Conservation (phyloP, 2,888 invertebrate species). For the Portevinia maculata region DNA sequence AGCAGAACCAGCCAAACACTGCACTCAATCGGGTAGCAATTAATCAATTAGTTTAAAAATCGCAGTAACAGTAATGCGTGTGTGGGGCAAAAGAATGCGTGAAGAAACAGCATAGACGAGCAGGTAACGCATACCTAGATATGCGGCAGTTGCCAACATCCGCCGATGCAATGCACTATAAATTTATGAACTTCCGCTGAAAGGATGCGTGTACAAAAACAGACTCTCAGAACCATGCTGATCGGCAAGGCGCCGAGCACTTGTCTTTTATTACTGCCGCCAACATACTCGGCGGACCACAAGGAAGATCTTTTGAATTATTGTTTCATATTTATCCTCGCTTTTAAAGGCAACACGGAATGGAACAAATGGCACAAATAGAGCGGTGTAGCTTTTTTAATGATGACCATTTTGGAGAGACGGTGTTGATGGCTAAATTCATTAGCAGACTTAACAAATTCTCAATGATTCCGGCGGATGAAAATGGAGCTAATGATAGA, state of each 20-base stretch:
- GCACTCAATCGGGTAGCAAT: slow-evolving; percentile 8
- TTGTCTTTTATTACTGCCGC: slow-evolving; percentile 11
- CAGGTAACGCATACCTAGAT: background rate
- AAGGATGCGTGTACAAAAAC: slow-evolving; percentile 10
- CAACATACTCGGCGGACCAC: background rate
- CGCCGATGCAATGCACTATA: slow-evolving; percentile 17
- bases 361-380: slow-evolving; percentile 12
- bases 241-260: slow-evolving; percentile 12
- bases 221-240: slow-evolving; percentile 1
- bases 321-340: slow-evolving; percentile 26
- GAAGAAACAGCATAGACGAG: background rate
- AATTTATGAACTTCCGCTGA: slow-evolving; percentile 45
- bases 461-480: background rate
- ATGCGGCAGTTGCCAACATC: slow-evolving; percentile 48
- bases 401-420: slow-evolving; percentile 29
- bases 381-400: slow-evolving; percentile 20
- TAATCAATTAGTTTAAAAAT: slow-evolving; percentile 51
- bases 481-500: too few species aligned
- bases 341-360: slow-evolving; percentile 5
- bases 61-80: slow-evolving; percentile 27
- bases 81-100: background rate
- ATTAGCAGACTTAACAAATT: slow-evolving; percentile 8
- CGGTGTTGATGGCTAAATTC: slow-evolving; percentile 50
- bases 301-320: slow-evolving; percentile 43
- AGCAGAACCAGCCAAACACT: slow-evolving; percentile 13